Percentiles rank a stretch among this genome's conserved stretches.
phyloP scores from a whole-genome alignment of 2,888 invertebrate species.

The Andricus quercusramuli region DNA sequence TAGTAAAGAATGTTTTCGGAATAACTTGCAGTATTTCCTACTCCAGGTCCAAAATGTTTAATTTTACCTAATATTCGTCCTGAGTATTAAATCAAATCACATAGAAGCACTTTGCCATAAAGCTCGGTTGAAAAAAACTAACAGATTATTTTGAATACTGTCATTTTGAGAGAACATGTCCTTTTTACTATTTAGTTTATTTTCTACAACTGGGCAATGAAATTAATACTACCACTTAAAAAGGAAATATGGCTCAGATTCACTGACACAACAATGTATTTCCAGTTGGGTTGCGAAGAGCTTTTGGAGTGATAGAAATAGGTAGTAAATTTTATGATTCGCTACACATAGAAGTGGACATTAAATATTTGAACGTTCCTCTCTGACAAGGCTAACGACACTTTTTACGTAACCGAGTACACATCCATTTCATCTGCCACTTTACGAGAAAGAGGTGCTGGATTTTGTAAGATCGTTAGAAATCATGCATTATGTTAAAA shows the following conservation, averaged over 20 bases:
- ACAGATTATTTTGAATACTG: not conserved
- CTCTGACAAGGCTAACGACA: not conserved
- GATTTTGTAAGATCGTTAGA: not conserved
- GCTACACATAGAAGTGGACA: not conserved
- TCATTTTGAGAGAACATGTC: not conserved
- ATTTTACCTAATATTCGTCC: not conserved
- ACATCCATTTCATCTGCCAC: not conserved
- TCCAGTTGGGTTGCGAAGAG: not conserved
- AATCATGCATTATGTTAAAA: not conserved
- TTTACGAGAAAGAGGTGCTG: not conserved
- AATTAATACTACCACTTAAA: not conserved
- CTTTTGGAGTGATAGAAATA: not conserved
- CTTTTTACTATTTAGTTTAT: too few species aligned
- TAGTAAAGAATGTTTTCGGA: not conserved
- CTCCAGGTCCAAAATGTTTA: not conserved
- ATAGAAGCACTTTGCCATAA: not conserved
- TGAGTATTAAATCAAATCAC: not conserved
- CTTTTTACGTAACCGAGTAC: not conserved
- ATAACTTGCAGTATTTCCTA: not conserved
- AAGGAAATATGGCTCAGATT: not conserved
- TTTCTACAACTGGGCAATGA: not conserved
- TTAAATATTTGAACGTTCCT: not conserved
- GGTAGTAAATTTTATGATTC: not conserved
- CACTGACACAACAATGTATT: not conserved
- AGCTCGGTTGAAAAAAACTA: not conserved